Evolutionary conservation across 1,140 invertebrate genomes (phyloP).

Genomic region (Bombus affinis): DNA sequence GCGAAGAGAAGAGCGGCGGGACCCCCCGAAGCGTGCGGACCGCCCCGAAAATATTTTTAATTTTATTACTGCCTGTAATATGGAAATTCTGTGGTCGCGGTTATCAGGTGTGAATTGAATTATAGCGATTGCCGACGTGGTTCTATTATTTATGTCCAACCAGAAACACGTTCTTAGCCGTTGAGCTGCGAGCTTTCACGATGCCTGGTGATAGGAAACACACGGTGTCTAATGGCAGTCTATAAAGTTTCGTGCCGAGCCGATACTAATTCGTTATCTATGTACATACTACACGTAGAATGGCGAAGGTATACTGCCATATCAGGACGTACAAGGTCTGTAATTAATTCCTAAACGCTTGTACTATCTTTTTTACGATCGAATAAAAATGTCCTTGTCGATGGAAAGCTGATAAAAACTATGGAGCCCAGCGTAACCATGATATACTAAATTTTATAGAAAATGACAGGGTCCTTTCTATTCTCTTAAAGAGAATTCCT

Average conservation of each 20-base stretch:
- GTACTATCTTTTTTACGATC: conserved; percentile 13
- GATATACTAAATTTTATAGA: background rate
- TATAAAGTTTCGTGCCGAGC: conserved; percentile 60
- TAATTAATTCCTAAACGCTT: conserved; percentile 56
- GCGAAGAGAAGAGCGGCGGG: conserved; percentile 25
- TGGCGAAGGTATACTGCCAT: conserved; percentile 29
- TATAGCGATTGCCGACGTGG: conserved; percentile 67
- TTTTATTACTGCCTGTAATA: conserved; percentile 76
- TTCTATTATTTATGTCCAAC: conserved; percentile 68
- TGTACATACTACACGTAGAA: conserved; percentile 31
- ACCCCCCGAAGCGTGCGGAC: conserved; percentile 66
- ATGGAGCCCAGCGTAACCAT: background rate
- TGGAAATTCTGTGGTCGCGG: conserved; percentile 73
- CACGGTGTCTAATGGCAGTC: conserved; percentile 55
- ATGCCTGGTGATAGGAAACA: conserved; percentile 57
- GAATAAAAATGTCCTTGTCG: conserved; percentile 14
- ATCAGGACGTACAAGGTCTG: conserved; percentile 9
- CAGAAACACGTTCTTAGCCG: conserved; percentile 56
- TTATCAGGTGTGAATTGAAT: conserved; percentile 78
- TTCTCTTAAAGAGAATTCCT: background rate
- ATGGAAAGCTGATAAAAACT: conserved; percentile 30
- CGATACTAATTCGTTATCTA: conserved; percentile 62
- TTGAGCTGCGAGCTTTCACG: conserved; percentile 36
- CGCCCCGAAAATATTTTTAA: conserved; percentile 72
- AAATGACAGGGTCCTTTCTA: background rate